phyloP scores from a whole-genome alignment of 2,113 vertebrate genomes.

The Phrynocephalus versicolor region DNA sequence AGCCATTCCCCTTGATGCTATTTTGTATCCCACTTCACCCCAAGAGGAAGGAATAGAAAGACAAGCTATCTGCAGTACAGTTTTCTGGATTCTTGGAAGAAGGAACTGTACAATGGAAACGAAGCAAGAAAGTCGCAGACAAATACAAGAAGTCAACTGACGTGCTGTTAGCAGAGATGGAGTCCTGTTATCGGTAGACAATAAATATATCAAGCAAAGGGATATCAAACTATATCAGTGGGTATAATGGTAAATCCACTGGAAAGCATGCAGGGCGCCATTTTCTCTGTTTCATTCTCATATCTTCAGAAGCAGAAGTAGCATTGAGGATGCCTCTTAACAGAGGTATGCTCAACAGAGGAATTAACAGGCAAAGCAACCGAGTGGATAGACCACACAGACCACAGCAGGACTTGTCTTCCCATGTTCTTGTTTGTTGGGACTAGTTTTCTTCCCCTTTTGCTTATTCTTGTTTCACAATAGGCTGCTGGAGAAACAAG shows the following conservation, averaged over 20 bases:
- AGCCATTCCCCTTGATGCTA: conserved; percentile 17
- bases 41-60: not conserved
- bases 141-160: not conserved
- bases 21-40: conserved; percentile 32
- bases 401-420: too few relatives aligned
- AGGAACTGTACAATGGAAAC: conserved; percentile 36
- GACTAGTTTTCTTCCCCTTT: too few relatives aligned
- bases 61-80: conserved; percentile 48
- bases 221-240: not conserved
- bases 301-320: not conserved
- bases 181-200: conserved; percentile 7
- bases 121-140: conserved; percentile 17
- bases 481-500: too few relatives aligned
- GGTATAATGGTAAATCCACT: not conserved
- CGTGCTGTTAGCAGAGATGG: conserved; percentile 20
- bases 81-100: conserved; percentile 60
- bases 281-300: not conserved
- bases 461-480: too few relatives aligned
- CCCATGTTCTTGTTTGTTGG: too few relatives aligned
- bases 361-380: too few relatives aligned
- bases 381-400: not conserved
- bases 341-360: not conserved
- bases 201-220: not conserved
- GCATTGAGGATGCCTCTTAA: too few relatives aligned
- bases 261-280: not conserved